These are phyloP conservation scores for Sebastes variabilis DNA, from an alignment of 2,797 vertebrate genomes.

Conservation along the genomic window DNA sequence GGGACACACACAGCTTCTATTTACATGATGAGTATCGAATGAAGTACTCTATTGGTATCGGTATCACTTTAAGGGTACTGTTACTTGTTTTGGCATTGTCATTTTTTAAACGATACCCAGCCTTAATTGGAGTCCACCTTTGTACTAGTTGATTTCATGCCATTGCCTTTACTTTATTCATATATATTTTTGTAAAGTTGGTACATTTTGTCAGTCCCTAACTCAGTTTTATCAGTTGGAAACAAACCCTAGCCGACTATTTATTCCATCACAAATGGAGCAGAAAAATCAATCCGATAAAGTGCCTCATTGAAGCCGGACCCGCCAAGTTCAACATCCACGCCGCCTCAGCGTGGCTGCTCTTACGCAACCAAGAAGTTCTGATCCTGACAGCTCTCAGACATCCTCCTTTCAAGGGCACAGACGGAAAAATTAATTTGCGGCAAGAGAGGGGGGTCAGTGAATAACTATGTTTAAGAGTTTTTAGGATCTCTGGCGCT, in stretches of 20 bases:
- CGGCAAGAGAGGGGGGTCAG: neutral
- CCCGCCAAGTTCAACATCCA: neutral
- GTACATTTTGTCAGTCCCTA: neutral
- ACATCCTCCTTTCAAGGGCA: slow-evolving; percentile 20
- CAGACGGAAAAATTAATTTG: slow-evolving; percentile 2
- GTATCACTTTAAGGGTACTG: neutral
- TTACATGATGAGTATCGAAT: too few relatives aligned
- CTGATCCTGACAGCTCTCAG: slow-evolving; percentile 17
- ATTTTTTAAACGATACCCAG: neutral
- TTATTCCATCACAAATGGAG: slow-evolving; percentile 7
- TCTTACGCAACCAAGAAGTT: neutral
- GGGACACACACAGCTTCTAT: neutral
- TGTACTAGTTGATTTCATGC: neutral
- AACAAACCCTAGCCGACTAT: neutral
- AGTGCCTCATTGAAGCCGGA: neutral
- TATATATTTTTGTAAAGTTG: neutral
- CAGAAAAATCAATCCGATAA: slow-evolving; percentile 26
- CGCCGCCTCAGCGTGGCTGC: neutral
- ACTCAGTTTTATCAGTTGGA: neutral
- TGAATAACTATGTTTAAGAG: neutral
- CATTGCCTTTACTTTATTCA: neutral
- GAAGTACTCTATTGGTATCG: too few relatives aligned
- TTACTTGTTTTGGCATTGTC: neutral
- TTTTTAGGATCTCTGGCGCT: neutral
- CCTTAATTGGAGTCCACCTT: neutral